phyloP scores from a whole-genome alignment of 2,888 invertebrate species.

The Smittia aterrima region DNA sequence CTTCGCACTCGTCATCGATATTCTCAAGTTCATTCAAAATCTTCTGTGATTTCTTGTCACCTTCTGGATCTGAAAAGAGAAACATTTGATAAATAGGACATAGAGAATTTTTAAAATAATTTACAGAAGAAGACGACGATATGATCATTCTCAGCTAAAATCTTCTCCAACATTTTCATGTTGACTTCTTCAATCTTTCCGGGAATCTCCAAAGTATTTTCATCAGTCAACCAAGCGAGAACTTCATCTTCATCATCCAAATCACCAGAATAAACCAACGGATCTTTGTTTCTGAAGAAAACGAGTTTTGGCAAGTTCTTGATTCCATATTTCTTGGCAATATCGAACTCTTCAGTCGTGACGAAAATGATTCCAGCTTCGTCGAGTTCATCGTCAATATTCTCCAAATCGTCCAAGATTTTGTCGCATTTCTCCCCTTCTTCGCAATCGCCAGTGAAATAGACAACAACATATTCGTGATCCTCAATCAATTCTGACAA shows the following conservation, averaged over 20 bases:
- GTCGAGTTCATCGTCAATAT: constrained; percentile 89
- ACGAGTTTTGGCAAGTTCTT: constrained; percentile 81
- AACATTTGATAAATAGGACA: not conserved
- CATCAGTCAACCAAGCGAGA: constrained; percentile 86
- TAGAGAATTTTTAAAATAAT: constrained; percentile 49
- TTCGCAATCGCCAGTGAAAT: constrained; percentile 86
- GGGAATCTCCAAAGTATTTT: constrained; percentile 84
- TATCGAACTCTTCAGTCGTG: constrained; percentile 76
- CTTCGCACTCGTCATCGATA: constrained; percentile 90
- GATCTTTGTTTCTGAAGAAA: constrained; percentile 89
- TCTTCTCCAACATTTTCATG: constrained; percentile 83
- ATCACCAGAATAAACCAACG: constrained; percentile 78
- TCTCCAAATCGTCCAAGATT: constrained; percentile 81
- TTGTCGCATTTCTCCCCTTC: constrained; percentile 84
- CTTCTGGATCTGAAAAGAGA: constrained; percentile 70
- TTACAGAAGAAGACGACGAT: constrained; percentile 92
- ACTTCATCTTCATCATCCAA: constrained; percentile 90
- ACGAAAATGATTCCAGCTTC: constrained; percentile 92
- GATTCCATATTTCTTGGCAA: constrained; percentile 83
- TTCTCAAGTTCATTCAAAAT: constrained; percentile 86
- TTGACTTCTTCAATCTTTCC: constrained; percentile 93
- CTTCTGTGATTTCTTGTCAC: constrained; percentile 84
- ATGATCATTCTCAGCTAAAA: constrained; percentile 81
- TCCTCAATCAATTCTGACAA: constrained; percentile 79
- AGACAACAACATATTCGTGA: constrained; percentile 91